phyloP scores from a whole-genome alignment of 2,113 vertebrate genomes.

The Piprites chloris region DNA sequence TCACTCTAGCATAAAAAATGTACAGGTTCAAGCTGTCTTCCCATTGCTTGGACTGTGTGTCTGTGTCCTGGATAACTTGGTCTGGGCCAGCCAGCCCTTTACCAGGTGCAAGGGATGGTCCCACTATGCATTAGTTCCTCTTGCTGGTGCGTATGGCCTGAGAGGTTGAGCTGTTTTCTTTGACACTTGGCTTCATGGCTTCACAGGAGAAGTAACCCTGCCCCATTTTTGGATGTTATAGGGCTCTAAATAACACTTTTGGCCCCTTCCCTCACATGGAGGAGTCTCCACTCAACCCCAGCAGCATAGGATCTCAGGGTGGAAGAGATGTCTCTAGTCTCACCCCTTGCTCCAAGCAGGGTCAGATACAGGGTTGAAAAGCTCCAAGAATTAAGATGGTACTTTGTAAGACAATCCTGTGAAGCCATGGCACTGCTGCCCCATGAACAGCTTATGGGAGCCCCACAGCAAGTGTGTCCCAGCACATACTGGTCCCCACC shows the following conservation, averaged over 20 bases:
- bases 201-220: background rate
- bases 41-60: background rate
- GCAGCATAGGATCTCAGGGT: background rate
- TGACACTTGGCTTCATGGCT: background rate
- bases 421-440: background rate
- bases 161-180: background rate
- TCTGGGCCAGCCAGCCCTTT: background rate
- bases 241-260: background rate
- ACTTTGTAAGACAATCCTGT: background rate
- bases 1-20: background rate
- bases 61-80: background rate
- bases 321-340: background rate
- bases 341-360: background rate
- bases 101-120: background rate
- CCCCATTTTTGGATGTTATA: background rate
- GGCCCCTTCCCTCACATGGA: background rate
- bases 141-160: background rate
- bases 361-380: background rate
- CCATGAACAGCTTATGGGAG: background rate
- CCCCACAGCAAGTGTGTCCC: background rate
- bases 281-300: background rate
- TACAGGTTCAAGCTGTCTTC: background rate
- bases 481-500: background rate
- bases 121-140: background rate
- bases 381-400: background rate